Base-by-base conservation (phyloP, 2,113 vertebrate genomes). In the Stegastes partitus region DNA sequence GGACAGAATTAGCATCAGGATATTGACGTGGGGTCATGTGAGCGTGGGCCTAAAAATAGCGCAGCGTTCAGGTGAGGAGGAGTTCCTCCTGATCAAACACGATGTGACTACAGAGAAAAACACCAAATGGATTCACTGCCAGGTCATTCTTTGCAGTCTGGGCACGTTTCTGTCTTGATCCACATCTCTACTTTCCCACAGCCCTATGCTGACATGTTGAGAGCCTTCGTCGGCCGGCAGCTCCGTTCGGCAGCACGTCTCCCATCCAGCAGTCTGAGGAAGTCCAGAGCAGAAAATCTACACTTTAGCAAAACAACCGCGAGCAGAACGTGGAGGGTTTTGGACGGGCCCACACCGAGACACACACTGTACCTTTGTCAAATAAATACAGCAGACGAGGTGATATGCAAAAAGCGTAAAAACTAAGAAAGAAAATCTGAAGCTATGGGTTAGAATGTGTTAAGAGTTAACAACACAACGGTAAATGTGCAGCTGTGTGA, bases 31-130 rank as follows among this genome's bases (percentile, higher is more conserved):
- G 68, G 81, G 85, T 84, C 86, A 79, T 71, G 80, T 74, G 87
- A 84, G 71, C 31, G 79, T 49, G 64, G 57, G 68, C 76, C 84
- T 93, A 91, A 87, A 93, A 91, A 93, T 90, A 93, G 81, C 50
- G 3, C 21, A 1, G 55, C 7, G 57, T 15, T 70, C 88, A 93
- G 91, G 88, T 92, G 85, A 76, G 72, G 72, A 84, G 80, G 87
- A 82, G 72, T 87, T 81, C 83, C 83, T 80, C 57, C 62, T 73
- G 72, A 90, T 91, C 81, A 68, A 83, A 87, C 62, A 68, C 5
- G 14, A 51, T 44, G 37, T 2, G 11, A 72, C 81, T 19, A 39
- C 31, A 37, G 53, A 77, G 58, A 70, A 64, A 81, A 79, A 72
- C 51, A 77, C 68, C 69, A 68, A 62, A 82, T 67, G 39, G 68